Evolutionary conservation across 2,888 invertebrate species (phyloP).

Genomic region (Stenoptilia bipunctidactyla): DNA sequence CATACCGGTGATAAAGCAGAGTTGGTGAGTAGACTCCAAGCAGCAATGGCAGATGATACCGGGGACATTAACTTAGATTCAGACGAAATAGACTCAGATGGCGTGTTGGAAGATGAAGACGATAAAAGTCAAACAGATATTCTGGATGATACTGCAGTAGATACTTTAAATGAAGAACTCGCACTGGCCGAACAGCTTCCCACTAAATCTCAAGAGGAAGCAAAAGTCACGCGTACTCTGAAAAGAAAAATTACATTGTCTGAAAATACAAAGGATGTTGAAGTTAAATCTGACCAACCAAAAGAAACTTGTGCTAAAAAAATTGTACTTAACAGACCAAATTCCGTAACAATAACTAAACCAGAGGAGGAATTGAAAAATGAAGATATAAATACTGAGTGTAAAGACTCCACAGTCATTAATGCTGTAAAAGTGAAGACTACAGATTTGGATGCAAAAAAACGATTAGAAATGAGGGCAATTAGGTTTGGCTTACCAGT

Average conservation of each 20-base stretch:
- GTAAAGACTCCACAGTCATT: conserved; percentile 18
- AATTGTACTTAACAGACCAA: conserved; percentile 71
- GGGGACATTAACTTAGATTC: conserved; percentile 52
- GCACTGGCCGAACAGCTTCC: conserved; percentile 37
- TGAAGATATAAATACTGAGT: conserved; percentile 22
- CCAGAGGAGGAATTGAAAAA: conserved; percentile 23
- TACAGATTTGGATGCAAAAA: conserved; percentile 47
- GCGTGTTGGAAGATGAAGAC: conserved; percentile 67
- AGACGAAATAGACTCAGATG: conserved; percentile 66
- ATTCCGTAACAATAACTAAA: conserved; percentile 29
- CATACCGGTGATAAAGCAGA: conserved; percentile 86
- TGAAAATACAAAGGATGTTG: conserved; percentile 27
- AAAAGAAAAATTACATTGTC: conserved; percentile 42
- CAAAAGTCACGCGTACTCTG: conserved; percentile 35
- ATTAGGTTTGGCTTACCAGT: conserved; percentile 82
- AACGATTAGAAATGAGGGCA: conserved; percentile 81
- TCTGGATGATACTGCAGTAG: conserved; percentile 45
- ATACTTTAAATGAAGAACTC: conserved; percentile 50
- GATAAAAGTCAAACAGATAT: conserved; percentile 58
- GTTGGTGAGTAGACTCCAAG: conserved; percentile 80
- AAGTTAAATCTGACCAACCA: conserved; percentile 23
- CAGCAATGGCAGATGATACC: conserved; percentile 56
- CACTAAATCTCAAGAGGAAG: background rate
- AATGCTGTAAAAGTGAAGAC: conserved; percentile 40
- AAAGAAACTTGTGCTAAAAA: conserved; percentile 71